These are phyloP conservation scores for Sebastes kiyomatsui DNA, from an alignment of 2,797 vertebrate species.

Conservation along the genomic window DNA sequence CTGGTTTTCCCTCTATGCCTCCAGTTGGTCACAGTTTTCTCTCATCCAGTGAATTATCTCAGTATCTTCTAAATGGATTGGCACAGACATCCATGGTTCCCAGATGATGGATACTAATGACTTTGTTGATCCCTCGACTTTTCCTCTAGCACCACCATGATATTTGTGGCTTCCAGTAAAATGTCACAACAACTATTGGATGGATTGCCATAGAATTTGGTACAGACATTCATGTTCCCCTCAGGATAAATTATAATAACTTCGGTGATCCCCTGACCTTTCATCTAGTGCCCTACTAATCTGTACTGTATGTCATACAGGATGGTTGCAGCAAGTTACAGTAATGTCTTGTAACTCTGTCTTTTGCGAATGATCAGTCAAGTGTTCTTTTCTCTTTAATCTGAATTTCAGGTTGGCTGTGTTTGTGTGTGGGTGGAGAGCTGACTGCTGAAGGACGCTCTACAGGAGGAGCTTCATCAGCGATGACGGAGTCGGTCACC, in stretches of 20 bases:
- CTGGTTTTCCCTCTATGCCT: neutral
- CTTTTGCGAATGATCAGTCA: slow-evolving; percentile 13
- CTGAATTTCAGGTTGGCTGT: slow-evolving; percentile 28
- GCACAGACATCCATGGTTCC: too few relatives aligned
- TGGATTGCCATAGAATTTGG: too few relatives aligned
- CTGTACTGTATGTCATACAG: neutral
- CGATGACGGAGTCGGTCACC: slow-evolving; percentile 29
- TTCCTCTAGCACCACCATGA: too few relatives aligned
- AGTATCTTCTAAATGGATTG: too few relatives aligned
- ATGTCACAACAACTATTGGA: too few relatives aligned
- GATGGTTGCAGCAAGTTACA: neutral
- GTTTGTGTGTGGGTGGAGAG: slow-evolving; percentile 55
- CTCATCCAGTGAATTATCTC: too few relatives aligned
- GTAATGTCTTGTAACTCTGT: slow-evolving; percentile 10
- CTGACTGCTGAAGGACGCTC: slow-evolving; percentile 38
- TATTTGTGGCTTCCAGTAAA: too few relatives aligned
- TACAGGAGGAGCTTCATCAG: slow-evolving; percentile 30
- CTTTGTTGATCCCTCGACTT: too few relatives aligned
- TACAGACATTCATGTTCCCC: too few relatives aligned
- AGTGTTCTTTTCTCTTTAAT: slow-evolving; percentile 18
- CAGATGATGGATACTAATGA: too few relatives aligned
- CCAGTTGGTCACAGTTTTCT: neutral
- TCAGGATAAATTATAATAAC: neutral
- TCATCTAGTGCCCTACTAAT: neutral
- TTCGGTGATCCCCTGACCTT: neutral